Evolutionary conservation across 2,113 vertebrate genomes (phyloP).

Genomic region (Phrynosoma blainvillii): DNA sequence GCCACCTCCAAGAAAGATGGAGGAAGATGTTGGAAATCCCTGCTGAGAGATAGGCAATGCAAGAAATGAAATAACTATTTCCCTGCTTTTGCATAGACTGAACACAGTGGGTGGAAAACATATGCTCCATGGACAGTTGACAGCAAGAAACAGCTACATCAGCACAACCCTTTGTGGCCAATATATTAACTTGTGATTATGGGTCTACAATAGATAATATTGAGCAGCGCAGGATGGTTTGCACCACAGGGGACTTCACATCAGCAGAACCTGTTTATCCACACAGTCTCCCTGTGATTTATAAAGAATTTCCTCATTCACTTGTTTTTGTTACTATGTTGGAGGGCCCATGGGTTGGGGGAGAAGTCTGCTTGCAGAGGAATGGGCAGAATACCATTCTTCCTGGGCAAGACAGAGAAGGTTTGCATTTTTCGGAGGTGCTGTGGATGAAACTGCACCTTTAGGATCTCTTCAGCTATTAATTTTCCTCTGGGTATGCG

Average conservation of each 20-base stretch:
- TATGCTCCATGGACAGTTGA: neutral
- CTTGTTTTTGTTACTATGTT: neutral
- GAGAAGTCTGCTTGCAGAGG: neutral
- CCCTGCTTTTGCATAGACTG: neutral
- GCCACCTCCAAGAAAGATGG: neutral
- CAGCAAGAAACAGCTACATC: neutral
- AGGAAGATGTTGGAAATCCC: neutral
- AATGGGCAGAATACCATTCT: neutral
- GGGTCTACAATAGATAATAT: neutral
- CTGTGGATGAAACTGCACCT: neutral
- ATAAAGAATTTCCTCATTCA: neutral
- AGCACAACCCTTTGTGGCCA: slow-evolving; percentile 2
- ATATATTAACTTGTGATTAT: slow-evolving; percentile 11
- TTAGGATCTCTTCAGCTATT: neutral
- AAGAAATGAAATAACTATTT: neutral
- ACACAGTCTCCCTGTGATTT: neutral
- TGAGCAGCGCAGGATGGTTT: slow-evolving; percentile 2
- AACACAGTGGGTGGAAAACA: neutral
- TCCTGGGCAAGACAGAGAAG: neutral
- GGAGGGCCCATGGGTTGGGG: too few relatives aligned
- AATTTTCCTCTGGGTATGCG: neutral
- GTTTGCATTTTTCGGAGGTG: neutral
- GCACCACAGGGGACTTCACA: neutral
- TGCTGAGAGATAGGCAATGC: neutral
- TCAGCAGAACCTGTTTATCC: neutral